Conservation (phyloP, 2,797 vertebrate genomes). For the Propithecus perrieri region DNA sequence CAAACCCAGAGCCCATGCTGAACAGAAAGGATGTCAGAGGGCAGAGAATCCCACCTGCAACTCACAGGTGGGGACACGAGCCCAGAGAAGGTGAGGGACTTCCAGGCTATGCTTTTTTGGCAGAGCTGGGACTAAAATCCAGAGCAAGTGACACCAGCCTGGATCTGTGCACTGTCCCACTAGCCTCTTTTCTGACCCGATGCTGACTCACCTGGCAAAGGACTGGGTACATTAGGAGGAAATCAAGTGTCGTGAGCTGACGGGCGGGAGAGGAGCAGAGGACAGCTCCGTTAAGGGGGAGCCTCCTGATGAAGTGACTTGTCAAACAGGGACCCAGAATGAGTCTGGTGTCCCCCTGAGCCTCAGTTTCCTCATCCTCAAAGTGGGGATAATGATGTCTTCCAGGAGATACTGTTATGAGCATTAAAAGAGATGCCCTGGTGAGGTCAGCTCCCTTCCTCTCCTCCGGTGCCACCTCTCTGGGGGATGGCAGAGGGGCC, state of each 20-base stretch:
- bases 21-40: not conserved
- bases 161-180: not conserved
- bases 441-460: not conserved
- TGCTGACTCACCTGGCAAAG: not conserved
- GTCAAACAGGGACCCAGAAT: too few species aligned
- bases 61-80: not conserved
- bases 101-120: not conserved
- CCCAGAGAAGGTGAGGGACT: not conserved
- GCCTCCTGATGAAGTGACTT: not conserved
- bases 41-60: not conserved
- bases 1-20: not conserved
- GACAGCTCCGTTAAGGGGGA: not conserved
- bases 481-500: not conserved
- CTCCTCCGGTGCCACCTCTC: fast-evolving
- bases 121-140: not conserved
- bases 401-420: too few species aligned
- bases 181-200: not conserved
- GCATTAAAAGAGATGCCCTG: not conserved
- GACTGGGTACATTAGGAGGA: not conserved
- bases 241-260: not conserved
- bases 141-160: not conserved
- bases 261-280: not conserved
- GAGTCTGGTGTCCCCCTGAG: not conserved
- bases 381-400: not conserved
- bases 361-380: not conserved